Base-by-base conservation (phyloP, 1,140 invertebrate genomes). In the Zaprionus tsacasi region DNA sequence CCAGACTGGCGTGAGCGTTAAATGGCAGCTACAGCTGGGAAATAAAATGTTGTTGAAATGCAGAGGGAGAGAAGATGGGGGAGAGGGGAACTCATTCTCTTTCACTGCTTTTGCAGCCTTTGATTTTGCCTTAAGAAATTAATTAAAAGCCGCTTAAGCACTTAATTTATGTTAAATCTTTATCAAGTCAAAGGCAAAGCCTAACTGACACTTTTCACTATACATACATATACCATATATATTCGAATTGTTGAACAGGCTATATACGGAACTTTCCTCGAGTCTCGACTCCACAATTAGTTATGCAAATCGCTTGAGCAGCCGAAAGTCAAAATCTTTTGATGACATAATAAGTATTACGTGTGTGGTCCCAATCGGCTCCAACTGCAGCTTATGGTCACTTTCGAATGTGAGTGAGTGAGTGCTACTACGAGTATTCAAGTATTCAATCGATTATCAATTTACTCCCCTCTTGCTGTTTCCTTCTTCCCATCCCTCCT, bases 1-100 rank as follows among this genome's bases (percentile, higher is more conserved):
- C 65, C 33, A 35, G 33, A 6, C 10, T 10, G 56, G 12, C 71
- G 58, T 70, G 68, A 66, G 65, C 75, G 61, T 63, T 72, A 67
- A 54, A 58, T 65, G 40, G n/a, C 70, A 17, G 56, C 40, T 43
- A 43, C 66, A 63, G 60, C 48, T 72, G 70, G 52, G 40, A 60
- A 55, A 60, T 67, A 35, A 70, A 56, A 61, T 67, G 57, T 56
- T 65, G 57, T 57, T 70, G 57, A n/a, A 36, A 35, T 36, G 40
- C 17, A 33, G 1, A 38, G 36, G 11, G 36, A 0, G 11, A 3
- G 2, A 2, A 1, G 2, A 21, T 21, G 11, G 36, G 11, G 11
- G 36, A 15, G 13, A 43, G 38, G 4, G 36, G 2, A 21, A 12
- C 1, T 2, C 6, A 6, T 6, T 4, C 40, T 45, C 38, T 40